Percentiles rank a stretch among this genome's conserved stretches.
Evolutionary conservation across 2,113 vertebrate genomes (phyloP).

Genomic region (Zosterops lateralis): DNA sequence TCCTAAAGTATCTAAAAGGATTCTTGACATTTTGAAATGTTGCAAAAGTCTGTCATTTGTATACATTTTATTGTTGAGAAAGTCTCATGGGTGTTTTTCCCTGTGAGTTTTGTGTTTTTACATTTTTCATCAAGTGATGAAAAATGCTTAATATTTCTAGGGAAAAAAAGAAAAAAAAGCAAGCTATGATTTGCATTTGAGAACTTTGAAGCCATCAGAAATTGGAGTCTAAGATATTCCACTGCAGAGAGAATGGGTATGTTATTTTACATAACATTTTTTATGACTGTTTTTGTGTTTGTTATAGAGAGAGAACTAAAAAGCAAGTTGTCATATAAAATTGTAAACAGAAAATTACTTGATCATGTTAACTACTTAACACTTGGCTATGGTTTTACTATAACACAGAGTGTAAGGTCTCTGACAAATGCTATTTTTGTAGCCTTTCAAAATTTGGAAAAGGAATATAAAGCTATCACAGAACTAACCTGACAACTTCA

Average conservation of each 20-base stretch:
- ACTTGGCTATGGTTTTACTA: neutral
- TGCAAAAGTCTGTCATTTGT: slow-evolving; percentile 16
- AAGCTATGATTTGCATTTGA: neutral
- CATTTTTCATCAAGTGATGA: neutral
- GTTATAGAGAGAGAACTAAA: neutral
- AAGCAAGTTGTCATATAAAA: neutral
- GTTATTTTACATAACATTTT: slow-evolving; percentile 37
- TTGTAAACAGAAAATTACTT: neutral
- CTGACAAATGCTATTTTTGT: neutral
- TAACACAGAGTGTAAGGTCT: neutral
- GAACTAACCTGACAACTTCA: neutral
- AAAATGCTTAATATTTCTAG: slow-evolving; percentile 46
- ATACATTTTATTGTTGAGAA: neutral
- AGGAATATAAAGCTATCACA: neutral
- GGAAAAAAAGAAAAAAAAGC: neutral
- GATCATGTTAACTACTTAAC: neutral
- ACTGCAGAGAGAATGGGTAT: slow-evolving; percentile 16
- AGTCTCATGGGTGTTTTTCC: slow-evolving; percentile 20
- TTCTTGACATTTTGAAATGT: slow-evolving; percentile 45
- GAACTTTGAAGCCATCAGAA: slow-evolving; percentile 29
- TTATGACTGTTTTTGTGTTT: slow-evolving; percentile 30
- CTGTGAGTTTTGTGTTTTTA: slow-evolving; percentile 26
- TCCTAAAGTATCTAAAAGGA: neutral
- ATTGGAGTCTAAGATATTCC: neutral
- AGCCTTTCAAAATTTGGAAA: neutral